Conservation (phyloP, 2,797 vertebrate species). For the Trachops cirrhosus region DNA sequence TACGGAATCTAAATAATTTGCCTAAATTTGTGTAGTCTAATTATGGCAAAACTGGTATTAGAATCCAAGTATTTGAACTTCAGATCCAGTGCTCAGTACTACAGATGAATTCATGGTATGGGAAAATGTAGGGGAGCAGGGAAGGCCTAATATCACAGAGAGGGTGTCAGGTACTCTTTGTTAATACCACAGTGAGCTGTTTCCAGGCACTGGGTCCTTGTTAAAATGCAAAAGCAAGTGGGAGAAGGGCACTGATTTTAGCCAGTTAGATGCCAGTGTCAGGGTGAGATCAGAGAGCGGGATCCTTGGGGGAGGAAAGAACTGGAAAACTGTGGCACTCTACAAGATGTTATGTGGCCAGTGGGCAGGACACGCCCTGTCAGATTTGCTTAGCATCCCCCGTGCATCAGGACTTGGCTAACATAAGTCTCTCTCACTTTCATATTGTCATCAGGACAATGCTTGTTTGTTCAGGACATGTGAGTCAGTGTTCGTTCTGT, state of each 20-base stretch:
- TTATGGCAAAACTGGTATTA: not conserved
- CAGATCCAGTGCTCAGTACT: not conserved
- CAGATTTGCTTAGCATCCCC: not conserved
- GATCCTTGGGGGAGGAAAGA: not conserved
- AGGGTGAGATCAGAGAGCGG: not conserved
- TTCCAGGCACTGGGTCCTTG: not conserved
- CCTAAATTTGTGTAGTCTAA: not conserved
- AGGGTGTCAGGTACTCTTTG: not conserved
- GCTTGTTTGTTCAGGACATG: not conserved
- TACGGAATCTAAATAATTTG: not conserved
- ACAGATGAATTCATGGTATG: not conserved
- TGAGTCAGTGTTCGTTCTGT: not conserved
- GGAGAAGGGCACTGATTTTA: not conserved
- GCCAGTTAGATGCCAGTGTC: not conserved
- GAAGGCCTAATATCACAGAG: not conserved
- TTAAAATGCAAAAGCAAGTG: not conserved
- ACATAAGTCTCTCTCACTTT: not conserved
- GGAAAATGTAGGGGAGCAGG: not conserved
- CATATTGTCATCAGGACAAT: not conserved
- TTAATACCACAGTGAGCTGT: not conserved
- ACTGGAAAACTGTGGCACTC: not conserved
- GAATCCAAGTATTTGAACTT: not conserved
- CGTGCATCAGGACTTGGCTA: not conserved
- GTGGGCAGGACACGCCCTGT: no score
- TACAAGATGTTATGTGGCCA: not conserved